phyloP scores from a whole-genome alignment of 2,888 invertebrate species.

The Lissocephala sabroskyi region DNA sequence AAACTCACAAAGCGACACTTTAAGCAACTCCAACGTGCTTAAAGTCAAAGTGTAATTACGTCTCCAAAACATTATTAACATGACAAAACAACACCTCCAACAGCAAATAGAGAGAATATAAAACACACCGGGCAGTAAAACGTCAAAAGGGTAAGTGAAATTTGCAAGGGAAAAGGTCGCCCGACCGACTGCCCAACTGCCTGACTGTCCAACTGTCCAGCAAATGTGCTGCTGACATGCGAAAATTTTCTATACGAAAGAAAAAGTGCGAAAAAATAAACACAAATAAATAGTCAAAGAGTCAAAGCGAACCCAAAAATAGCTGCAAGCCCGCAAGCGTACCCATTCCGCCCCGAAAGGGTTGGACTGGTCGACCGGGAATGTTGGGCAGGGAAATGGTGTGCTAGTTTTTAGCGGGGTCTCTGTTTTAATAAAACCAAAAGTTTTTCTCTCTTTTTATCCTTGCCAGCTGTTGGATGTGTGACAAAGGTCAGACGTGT shows the following conservation, averaged over 20 bases:
- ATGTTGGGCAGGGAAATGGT: not conserved
- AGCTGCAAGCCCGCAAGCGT: too few species aligned
- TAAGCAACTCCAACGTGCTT: constrained; percentile 37
- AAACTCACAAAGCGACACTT: constrained; percentile 26
- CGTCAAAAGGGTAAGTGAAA: constrained; percentile 19
- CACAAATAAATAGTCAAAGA: constrained; percentile 16
- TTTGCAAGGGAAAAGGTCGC: constrained; percentile 18
- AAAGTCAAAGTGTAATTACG: constrained; percentile 42
- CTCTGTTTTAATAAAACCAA: too few species aligned
- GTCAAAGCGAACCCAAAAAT: not conserved
- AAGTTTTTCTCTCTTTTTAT: not conserved
- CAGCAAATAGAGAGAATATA: constrained; percentile 1
- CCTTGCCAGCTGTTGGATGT: constrained; percentile 2
- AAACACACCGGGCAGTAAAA: constrained; percentile 4
- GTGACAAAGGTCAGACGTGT: constrained; percentile 8
- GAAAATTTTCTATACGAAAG: constrained; percentile 45
- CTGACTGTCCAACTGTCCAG: constrained; percentile 13
- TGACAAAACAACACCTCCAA: constrained; percentile 10
- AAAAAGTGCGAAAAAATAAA: constrained; percentile 2
- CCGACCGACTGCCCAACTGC: not conserved
- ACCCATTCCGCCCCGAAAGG: too few species aligned
- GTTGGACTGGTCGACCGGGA: constrained; percentile 21
- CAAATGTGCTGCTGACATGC: constrained; percentile 47
- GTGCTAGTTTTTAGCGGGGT: constrained; percentile 15
- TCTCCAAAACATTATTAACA: constrained; percentile 42